Conservation (phyloP, 2,113 vertebrate species). For the Cygnus buccinator region DNA sequence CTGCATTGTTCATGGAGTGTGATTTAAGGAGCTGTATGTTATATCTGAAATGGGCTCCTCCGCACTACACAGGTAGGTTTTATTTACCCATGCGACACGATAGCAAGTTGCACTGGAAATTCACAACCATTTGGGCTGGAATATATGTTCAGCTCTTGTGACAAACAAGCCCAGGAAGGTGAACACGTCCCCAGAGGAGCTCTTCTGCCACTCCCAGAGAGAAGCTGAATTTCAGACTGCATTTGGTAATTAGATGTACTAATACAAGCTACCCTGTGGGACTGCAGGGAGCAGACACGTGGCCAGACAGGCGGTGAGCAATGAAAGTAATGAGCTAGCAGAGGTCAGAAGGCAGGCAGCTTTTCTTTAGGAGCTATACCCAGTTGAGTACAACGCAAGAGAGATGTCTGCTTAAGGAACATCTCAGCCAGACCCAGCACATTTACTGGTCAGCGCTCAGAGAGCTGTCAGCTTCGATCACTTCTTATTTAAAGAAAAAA, state of each 20-base stretch:
- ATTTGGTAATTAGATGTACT: not conserved
- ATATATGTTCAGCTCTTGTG: rapidly evolving
- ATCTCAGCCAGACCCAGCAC: not conserved
- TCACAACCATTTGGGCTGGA: not conserved
- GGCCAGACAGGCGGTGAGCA: not conserved
- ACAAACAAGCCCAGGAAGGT: not conserved
- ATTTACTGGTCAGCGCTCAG: not conserved
- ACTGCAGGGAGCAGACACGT: not conserved
- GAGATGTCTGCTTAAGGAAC: not conserved
- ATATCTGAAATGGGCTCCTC: not conserved
- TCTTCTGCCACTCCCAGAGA: not conserved
- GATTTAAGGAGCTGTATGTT: not conserved
- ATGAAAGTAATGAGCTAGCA: not conserved
- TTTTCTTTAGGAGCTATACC: not conserved
- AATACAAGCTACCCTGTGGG: not conserved
- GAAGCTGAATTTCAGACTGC: not conserved
- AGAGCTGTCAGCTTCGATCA: not conserved
- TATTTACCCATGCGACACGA: no score
- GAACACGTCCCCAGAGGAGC: not conserved
- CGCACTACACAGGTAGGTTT: rapidly evolving
- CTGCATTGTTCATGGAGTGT: not conserved
- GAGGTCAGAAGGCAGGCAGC: not conserved
- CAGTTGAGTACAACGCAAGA: not conserved
- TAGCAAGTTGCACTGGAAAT: not conserved
- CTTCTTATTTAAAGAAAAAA: not conserved